phyloP scores from a whole-genome alignment of 2,797 vertebrate species.

The Epinephelus coioides region DNA sequence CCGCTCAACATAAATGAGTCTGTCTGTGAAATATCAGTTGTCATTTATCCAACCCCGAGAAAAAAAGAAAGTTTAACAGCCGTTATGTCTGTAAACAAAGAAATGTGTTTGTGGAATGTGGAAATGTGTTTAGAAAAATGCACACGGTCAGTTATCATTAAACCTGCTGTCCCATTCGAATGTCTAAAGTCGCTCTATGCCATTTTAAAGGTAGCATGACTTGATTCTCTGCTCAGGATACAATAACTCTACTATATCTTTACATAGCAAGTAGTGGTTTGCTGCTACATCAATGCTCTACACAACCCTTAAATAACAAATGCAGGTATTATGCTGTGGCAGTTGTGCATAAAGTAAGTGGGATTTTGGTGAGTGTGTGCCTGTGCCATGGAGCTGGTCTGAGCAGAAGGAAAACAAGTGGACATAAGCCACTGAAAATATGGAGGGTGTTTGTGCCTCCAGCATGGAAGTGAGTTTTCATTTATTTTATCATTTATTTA shows the following conservation, averaged over 20 bases:
- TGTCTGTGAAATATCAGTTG: background rate
- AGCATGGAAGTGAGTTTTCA: no score
- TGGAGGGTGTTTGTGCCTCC: conserved; percentile 12
- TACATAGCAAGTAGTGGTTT: no score
- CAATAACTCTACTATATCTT: no score
- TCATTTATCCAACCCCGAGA: background rate
- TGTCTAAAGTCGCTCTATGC: no score
- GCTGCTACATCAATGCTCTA: no score
- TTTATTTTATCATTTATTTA: no score
- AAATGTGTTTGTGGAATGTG: background rate
- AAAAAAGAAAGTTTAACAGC: background rate
- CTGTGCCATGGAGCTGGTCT: background rate
- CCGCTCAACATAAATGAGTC: background rate
- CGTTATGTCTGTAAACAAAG: no score
- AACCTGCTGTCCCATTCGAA: no score
- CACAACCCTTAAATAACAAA: background rate
- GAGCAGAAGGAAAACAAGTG: conserved; percentile 13
- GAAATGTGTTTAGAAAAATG: background rate
- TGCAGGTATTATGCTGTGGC: conserved; percentile 10
- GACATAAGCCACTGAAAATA: conserved; percentile 16
- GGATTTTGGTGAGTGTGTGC: conserved; percentile 7
- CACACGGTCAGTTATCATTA: background rate
- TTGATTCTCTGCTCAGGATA: no score
- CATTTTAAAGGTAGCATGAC: no score
- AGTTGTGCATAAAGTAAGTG: background rate